A percentile compares a stretch with the other conserved stretches of the same genome.
phyloP scores from a whole-genome alignment of 2,113 vertebrate species.

The Muntiacus muntjak region DNA sequence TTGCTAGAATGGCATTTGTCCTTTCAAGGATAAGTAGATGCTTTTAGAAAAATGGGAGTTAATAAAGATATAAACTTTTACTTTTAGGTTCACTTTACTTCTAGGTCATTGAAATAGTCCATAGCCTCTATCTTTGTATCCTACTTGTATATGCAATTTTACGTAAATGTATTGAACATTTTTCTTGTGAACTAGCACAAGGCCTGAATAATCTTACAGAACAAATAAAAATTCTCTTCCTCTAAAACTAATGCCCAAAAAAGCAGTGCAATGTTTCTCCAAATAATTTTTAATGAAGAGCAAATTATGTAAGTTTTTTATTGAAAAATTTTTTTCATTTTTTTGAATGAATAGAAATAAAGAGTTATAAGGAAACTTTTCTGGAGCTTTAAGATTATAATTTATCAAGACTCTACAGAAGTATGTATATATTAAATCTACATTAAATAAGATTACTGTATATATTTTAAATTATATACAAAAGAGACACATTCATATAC shows the following conservation, averaged over 20 bases:
- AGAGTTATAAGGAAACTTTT: conserved; percentile 47
- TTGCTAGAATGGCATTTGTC: background rate
- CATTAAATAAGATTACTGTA: conserved; percentile 36
- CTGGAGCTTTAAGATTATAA: conserved; percentile 34
- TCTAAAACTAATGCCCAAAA: conserved; percentile 10
- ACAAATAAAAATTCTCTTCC: conserved; percentile 32
- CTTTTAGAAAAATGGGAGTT: conserved; percentile 4
- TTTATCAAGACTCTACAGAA: conserved; percentile 47
- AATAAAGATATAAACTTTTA: conserved; percentile 10
- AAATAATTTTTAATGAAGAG: conserved; percentile 32
- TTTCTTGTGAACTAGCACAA: conserved; percentile 29
- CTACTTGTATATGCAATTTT: background rate
- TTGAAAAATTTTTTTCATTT: conserved; percentile 27
- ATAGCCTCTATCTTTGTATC: background rate
- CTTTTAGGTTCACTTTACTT: background rate
- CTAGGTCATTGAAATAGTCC: background rate
- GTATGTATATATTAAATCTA: conserved; percentile 41
- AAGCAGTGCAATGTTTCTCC: background rate
- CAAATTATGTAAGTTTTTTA: conserved; percentile 7
- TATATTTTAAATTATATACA: conserved; percentile 55
- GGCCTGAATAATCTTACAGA: conserved; percentile 6
- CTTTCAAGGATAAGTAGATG: background rate
- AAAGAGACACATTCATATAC: conserved; percentile 19
- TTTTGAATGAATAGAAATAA: conserved; percentile 36
- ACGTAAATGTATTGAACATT: conserved; percentile 32